phyloP scores from a whole-genome alignment of 2,888 invertebrate genomes.

The Dexiosoma caninum region DNA sequence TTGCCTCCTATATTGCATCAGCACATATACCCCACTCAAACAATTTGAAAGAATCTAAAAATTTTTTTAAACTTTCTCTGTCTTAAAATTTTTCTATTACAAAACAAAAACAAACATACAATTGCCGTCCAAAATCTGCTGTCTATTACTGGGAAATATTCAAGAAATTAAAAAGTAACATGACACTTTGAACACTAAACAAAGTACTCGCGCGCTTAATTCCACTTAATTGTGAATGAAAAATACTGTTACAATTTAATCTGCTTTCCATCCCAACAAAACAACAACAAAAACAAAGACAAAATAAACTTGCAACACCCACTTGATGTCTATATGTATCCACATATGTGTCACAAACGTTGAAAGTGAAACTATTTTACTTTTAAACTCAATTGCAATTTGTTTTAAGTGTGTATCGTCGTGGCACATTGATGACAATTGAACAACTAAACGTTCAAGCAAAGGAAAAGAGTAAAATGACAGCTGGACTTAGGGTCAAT shows the following conservation, averaged over 20 bases:
- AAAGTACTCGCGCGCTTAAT: conserved; percentile 18
- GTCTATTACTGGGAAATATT: too few species aligned
- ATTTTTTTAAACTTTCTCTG: too few species aligned
- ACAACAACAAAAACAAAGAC: background rate
- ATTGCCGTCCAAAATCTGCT: too few species aligned
- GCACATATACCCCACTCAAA: too few species aligned
- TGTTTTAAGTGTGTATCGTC: conserved; percentile 8
- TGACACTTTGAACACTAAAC: conserved; percentile 19
- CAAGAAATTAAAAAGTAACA: conserved; percentile 4
- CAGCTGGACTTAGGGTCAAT: conserved; percentile 9
- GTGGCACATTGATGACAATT: conserved; percentile 23
- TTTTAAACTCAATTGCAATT: background rate
- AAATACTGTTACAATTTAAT: conserved; percentile 30
- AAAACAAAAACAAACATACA: too few species aligned
- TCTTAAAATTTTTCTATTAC: too few species aligned
- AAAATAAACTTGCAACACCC: background rate
- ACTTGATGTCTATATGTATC: too few species aligned
- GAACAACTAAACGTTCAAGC: conserved; percentile 14
- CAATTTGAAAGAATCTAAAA: too few species aligned
- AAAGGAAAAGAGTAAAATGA: background rate
- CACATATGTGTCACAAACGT: too few species aligned
- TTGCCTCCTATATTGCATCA: too few species aligned
- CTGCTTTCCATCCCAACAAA: background rate
- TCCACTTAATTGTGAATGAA: conserved; percentile 40
- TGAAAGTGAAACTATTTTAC: background rate